A percentile compares a stretch with the other conserved stretches of the same genome.
phyloP scores from a whole-genome alignment of 2,797 vertebrate genomes.

The Nyctibius grandis region DNA sequence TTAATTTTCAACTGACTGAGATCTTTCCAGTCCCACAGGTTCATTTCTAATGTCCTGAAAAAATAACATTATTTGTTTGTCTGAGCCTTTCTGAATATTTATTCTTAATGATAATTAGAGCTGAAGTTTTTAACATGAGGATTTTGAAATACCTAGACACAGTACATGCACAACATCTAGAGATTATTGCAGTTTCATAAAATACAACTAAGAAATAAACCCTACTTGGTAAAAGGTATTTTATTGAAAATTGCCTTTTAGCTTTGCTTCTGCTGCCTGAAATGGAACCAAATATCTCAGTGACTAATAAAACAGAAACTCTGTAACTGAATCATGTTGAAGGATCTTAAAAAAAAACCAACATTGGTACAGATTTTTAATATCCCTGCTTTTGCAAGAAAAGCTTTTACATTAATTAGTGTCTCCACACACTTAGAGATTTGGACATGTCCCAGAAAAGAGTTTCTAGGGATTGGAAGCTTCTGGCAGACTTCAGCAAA shows the following conservation, averaged over 20 bases:
- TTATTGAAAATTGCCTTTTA: neutral
- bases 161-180: neutral
- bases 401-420: constrained; percentile 23
- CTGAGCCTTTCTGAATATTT: neutral
- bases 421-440: neutral
- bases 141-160: neutral
- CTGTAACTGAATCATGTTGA: neutral
- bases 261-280: neutral
- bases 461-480: constrained; percentile 20
- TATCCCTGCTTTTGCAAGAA: neutral
- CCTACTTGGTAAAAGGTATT: neutral
- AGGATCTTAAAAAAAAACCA: neutral
- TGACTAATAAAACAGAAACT: neutral
- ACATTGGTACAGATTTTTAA: neutral
- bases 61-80: neutral
- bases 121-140: neutral
- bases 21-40: neutral
- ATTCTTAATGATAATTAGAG: neutral
- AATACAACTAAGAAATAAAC: neutral
- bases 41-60: neutral
- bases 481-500: constrained; percentile 19
- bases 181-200: neutral
- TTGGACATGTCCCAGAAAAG: constrained; percentile 34
- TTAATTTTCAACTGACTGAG: neutral
- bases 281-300: neutral